Percentiles rank a stretch among this genome's conserved stretches.
These are phyloP conservation scores for Melikaiella ostensackeni DNA, from an alignment of 2,888 invertebrate species.

Conservation along the genomic window DNA sequence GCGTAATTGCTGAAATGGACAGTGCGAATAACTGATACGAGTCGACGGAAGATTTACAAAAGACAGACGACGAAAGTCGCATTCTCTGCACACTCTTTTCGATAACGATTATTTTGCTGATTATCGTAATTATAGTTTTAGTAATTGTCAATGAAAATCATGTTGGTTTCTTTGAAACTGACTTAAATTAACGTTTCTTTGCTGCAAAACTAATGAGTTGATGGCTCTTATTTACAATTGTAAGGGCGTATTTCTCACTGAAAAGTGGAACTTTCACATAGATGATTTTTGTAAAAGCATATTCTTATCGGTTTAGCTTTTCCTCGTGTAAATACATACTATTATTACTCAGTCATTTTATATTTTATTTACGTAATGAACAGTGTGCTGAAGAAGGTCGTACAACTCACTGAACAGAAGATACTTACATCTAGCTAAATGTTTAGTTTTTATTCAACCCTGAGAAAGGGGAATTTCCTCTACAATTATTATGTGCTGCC, in stretches of 20 bases:
- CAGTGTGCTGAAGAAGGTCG: background rate
- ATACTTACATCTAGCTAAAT: slow-evolving; percentile 14
- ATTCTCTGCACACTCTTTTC: slow-evolving; percentile 5
- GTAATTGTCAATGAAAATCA: slow-evolving; percentile 4
- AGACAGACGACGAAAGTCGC: background rate
- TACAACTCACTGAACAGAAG: background rate
- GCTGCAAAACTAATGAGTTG: too few relatives aligned
- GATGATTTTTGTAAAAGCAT: background rate
- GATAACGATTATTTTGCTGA: background rate
- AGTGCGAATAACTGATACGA: slow-evolving; percentile 50
- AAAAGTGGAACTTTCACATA: background rate
- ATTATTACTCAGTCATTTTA: slow-evolving; percentile 3
- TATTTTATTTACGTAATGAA: slow-evolving; percentile 1
- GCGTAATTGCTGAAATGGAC: slow-evolving; percentile 79
- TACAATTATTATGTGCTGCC: slow-evolving; percentile 18
- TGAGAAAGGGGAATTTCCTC: background rate
- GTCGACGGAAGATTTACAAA: background rate
- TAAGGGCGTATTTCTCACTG: too few relatives aligned
- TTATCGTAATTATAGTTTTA: slow-evolving; percentile 8
- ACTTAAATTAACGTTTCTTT: background rate
- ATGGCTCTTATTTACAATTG: background rate
- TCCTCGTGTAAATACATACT: background rate
- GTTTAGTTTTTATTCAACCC: slow-evolving; percentile 1
- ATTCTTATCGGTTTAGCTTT: background rate
- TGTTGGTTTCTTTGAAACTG: too few relatives aligned